phyloP scores from a whole-genome alignment of 2,888 invertebrate species.

The Oscheius sp. region DNA sequence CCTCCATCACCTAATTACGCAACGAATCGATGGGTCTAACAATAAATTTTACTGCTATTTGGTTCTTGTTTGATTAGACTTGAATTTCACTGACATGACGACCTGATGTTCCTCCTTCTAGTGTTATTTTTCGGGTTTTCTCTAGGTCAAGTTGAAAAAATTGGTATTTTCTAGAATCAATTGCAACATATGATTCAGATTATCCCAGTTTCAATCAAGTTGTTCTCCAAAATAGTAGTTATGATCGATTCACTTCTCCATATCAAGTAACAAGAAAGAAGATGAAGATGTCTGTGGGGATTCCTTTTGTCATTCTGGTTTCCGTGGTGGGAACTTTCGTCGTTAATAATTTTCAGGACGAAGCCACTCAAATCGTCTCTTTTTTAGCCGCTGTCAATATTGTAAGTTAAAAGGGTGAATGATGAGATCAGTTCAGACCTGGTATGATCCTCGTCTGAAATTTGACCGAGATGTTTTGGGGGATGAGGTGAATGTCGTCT shows the following conservation, averaged over 20 bases:
- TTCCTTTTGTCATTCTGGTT: conserved; percentile 5
- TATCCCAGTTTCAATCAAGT: background rate
- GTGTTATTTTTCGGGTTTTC: too few relatives aligned
- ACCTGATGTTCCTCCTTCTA: too few relatives aligned
- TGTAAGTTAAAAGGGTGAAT: background rate
- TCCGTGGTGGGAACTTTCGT: background rate
- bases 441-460: conserved; percentile 12
- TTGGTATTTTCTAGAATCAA: background rate
- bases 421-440: too few relatives aligned
- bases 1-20: background rate
- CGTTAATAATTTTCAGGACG: background rate
- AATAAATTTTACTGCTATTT: background rate
- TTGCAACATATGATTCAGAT: background rate
- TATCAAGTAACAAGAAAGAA: background rate
- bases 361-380: conserved; percentile 1
- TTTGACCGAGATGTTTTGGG: conserved; percentile 8
- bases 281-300: background rate
- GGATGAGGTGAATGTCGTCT: background rate
- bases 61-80: too few relatives aligned
- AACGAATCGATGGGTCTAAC: too few relatives aligned
- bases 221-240: conserved; percentile 1
- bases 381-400: conserved; percentile 13
- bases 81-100: too few relatives aligned
- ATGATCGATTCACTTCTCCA: conserved; percentile 3
- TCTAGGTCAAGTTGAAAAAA: too few relatives aligned